phyloP scores from a whole-genome alignment of 2,113 vertebrate species.

The Antigone vipio region DNA sequence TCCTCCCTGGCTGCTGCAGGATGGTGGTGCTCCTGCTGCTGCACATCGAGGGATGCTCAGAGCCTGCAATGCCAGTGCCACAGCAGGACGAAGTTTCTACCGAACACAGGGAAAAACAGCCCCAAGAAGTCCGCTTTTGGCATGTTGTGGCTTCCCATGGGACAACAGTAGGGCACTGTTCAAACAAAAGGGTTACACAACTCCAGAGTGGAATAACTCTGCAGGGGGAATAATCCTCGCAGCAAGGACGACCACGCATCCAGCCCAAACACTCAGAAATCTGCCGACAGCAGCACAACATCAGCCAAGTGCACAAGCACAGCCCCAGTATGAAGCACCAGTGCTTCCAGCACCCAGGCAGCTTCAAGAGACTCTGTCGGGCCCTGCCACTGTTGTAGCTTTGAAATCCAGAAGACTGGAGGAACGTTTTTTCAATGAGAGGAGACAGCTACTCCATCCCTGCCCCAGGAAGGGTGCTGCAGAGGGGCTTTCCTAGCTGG shows the following conservation, averaged over 20 bases:
- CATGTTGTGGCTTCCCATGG: background rate
- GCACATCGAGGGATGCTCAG: background rate
- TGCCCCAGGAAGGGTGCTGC: fast-evolving
- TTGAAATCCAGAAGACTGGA: background rate
- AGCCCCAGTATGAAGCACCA: background rate
- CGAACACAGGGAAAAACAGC: background rate
- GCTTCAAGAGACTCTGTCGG: background rate
- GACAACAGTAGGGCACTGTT: background rate
- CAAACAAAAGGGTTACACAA: constrained; percentile 59
- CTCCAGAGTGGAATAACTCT: background rate
- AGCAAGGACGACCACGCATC: background rate
- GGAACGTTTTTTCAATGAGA: background rate
- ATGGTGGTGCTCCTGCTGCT: background rate
- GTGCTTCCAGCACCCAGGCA: background rate
- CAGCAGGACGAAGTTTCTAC: background rate
- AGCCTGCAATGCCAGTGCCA: fast-evolving
- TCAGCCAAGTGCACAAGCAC: background rate
- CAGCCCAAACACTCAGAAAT: constrained; percentile 34
- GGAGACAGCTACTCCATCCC: background rate
- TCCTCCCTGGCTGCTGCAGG: too few species aligned
- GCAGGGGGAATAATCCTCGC: background rate
- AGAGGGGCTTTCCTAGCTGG: fast-evolving
- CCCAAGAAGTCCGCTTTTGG: background rate
- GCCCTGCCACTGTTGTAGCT: fast-evolving
- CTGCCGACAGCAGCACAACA: constrained; percentile 30